Evolutionary conservation across 2,113 vertebrate species (phyloP).

Genomic region (Acrocephalus arundinaceus): DNA sequence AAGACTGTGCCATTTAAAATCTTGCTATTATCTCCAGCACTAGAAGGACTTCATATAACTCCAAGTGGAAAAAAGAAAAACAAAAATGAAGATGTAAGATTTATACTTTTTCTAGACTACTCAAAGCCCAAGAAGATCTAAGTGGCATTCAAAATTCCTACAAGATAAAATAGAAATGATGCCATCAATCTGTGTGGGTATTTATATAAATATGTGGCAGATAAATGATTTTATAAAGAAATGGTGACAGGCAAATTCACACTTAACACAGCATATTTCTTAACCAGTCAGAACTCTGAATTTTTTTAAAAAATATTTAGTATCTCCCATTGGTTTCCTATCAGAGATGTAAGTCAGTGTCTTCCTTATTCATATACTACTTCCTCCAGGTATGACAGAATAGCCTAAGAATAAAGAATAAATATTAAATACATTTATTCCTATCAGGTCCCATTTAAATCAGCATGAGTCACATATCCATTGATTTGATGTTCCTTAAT

Average conservation of each 20-base stretch:
- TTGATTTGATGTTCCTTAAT: slow-evolving; percentile 77
- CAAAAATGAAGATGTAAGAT: background rate
- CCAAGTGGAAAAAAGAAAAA: background rate
- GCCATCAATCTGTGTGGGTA: background rate
- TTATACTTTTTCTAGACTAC: background rate
- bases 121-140: background rate
- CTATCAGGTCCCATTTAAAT: slow-evolving; percentile 74
- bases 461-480: slow-evolving; percentile 58
- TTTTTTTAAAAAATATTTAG: background rate
- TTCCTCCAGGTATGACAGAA: slow-evolving; percentile 74
- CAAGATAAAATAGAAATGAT: background rate
- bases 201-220: background rate
- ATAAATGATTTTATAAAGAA: background rate
- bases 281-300: slow-evolving; percentile 1
- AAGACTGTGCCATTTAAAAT: background rate
- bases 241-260: background rate
- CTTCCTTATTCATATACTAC: slow-evolving; percentile 66
- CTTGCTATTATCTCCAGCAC: background rate
- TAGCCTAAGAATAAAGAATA: slow-evolving; percentile 72
- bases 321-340: slow-evolving; percentile 66
- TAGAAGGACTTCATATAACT: background rate
- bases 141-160: background rate
- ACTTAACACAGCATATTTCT: slow-evolving; percentile 35
- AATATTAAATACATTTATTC: slow-evolving; percentile 77
- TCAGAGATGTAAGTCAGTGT: slow-evolving; percentile 66